phyloP scores from a whole-genome alignment of 2,797 vertebrate genomes.

The Lateolabrax maculatus region DNA sequence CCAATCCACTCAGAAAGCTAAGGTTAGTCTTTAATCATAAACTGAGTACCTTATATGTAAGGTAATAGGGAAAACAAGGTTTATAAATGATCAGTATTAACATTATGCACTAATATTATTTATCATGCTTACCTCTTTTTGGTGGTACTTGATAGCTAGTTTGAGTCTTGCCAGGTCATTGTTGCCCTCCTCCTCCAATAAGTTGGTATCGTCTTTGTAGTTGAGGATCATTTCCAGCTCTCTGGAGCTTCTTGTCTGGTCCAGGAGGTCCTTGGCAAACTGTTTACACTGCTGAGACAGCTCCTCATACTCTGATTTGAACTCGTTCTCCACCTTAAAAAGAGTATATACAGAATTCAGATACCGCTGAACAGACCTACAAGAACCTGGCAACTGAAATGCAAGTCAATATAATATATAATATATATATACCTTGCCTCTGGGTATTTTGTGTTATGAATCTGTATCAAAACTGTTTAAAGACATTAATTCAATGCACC shows the following conservation, averaged over 20 bases:
- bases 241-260: conserved; percentile 97
- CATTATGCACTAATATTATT: not conserved
- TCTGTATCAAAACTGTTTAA: not conserved
- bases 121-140: conserved; percentile 91
- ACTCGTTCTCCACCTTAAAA: conserved; percentile 93
- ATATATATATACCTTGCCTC: not conserved
- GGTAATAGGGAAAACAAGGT: not conserved
- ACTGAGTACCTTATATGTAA: not conserved
- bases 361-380: not conserved
- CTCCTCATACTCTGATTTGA: conserved; percentile 98
- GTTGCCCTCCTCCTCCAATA: conserved; percentile 93
- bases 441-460: conserved; percentile 1
- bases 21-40: not conserved
- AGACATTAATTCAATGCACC: not conserved
- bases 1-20: not conserved
- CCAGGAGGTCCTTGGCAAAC: conserved; percentile 97
- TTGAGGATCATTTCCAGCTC: conserved; percentile 99
- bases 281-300: conserved; percentile 96
- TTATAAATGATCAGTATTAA: not conserved
- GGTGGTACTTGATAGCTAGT: conserved; percentile 97
- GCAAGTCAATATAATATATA: not conserved
- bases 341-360: not conserved
- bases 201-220: conserved; percentile 92
- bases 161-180: conserved; percentile 96
- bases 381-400: not conserved